Percentiles rank a stretch among this genome's conserved stretches.
These are phyloP conservation scores for Mus caroli DNA, from an alignment of 2,797 vertebrate species.

Conservation along the genomic window DNA sequence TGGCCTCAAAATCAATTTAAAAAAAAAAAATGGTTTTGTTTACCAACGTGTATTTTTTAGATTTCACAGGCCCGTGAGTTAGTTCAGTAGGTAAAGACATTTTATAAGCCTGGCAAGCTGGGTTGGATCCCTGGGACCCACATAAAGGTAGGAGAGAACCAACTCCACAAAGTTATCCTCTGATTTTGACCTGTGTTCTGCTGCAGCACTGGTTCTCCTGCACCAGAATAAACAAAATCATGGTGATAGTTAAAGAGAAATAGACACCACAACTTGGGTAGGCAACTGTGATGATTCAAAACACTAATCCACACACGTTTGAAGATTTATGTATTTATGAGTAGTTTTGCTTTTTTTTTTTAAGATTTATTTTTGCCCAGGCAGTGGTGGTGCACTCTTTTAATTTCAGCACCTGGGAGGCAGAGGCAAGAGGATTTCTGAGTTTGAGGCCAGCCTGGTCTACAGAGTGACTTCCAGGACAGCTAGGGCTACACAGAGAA, in stretches of 20 bases:
- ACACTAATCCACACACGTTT: not conserved
- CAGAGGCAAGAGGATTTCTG: too few relatives aligned
- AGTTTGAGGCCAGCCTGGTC: too few relatives aligned
- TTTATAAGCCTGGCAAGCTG: not conserved
- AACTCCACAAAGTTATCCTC: not conserved
- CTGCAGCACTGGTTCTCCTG: not conserved
- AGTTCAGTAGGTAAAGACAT: not conserved
- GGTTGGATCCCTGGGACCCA: not conserved
- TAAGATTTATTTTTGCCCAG: too few relatives aligned
- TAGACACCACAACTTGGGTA: not conserved
- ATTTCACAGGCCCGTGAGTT: not conserved
- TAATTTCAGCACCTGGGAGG: too few relatives aligned
- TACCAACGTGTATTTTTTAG: not conserved
- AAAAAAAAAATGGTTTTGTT: too few relatives aligned
- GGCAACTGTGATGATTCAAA: not conserved
- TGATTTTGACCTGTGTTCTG: not conserved
- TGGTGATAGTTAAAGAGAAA: not conserved
- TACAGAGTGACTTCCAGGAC: too few relatives aligned
- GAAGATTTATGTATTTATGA: not conserved
- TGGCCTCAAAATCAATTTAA: not conserved
- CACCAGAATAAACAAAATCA: not conserved
- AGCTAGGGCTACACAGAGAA: too few relatives aligned
- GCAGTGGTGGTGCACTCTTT: too few relatives aligned
- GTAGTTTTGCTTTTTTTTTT: too few relatives aligned
- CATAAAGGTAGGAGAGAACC: not conserved